Base-by-base conservation (phyloP, 2,113 vertebrate species). In the Rhabdornis inornatus region DNA sequence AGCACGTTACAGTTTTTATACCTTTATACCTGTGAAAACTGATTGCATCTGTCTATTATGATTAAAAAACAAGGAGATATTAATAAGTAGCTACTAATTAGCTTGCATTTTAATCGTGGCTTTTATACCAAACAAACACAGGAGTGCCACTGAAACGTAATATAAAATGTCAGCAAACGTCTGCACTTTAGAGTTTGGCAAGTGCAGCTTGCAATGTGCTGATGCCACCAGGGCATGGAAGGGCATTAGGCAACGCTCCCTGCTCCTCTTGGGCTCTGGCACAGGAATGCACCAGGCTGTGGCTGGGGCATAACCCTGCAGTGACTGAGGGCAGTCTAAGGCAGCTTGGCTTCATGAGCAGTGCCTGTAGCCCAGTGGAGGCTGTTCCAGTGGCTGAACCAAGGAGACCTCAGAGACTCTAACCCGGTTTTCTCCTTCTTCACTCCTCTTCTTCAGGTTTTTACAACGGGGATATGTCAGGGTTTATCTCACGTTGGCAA, bases 81-180 rank as follows among this genome's bases (percentile, higher is more conserved):
- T 90, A 92, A 84, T 78, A 93, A 68, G 70, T 28, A 90, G 70
- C 68, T 96, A 88, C 85, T 90, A 94, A 95, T 93, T 86, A 93
- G 83, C 83, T 90, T 6, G 66, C 57, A 88, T 87, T 57, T 92
- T 83, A 78, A 88, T 75, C 5, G 1, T 0, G 0, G 56, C 72
- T 93, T 90, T 90, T 83, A 75, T 37, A 49, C 64, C 83, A 88
- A 88, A 96, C 85, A 66, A 85, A 91, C 76, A 11, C 60, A 89
- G 85, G 71, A 88, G 76, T 78, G 79, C 53, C 83, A 80, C 87
- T 83, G 85, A 86, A 94, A 80, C 37, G 31, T 45, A 85, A 91
- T 77, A 55, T 47, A 90, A 70, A 93, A 88, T 81, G 79, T 92
- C 91, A 95, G 91, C 83, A 90, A 95, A 94, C 7, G 28, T 83